Percentiles rank a stretch among this genome's conserved stretches.
Conservation (phyloP, 2,113 vertebrate genomes). For the Chionodraco myersi region DNA sequence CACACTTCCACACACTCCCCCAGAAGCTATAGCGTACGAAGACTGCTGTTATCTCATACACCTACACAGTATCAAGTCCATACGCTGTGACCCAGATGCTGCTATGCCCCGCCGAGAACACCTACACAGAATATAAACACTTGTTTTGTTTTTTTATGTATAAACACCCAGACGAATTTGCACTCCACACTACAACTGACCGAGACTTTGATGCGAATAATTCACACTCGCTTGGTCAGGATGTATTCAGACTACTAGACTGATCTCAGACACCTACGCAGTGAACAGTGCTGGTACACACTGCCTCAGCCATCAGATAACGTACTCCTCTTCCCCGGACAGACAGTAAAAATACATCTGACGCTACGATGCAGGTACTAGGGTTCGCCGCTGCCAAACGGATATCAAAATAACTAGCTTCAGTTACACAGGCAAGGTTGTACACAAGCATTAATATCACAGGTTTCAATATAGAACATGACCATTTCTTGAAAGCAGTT, state of each 20-base stretch:
- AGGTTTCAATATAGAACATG: neutral
- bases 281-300: neutral
- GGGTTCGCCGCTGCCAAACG: neutral
- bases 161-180: neutral
- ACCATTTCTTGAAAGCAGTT: neutral
- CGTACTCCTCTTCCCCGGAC: slow-evolving; percentile 11
- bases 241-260: slow-evolving; percentile 46
- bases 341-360: slow-evolving; percentile 30
- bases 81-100: slow-evolving; percentile 60
- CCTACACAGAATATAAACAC: slow-evolving; percentile 37
- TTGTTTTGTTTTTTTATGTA: slow-evolving; percentile 13
- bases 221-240: slow-evolving; percentile 7
- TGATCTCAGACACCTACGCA: slow-evolving; percentile 34
- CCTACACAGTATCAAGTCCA: slow-evolving; percentile 63
- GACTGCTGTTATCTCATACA: slow-evolving; percentile 39
- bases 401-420: slow-evolving; percentile 3
- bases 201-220: neutral
- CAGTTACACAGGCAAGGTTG: neutral
- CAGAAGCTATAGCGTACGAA: slow-evolving; percentile 21
- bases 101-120: slow-evolving; percentile 10
- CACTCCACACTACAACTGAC: slow-evolving; percentile 10
- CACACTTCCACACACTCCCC: slow-evolving; percentile 19
- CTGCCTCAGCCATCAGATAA: slow-evolving; percentile 14
- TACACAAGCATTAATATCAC: neutral
- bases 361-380: slow-evolving; percentile 1